Base-by-base conservation (phyloP, 1,140 invertebrate genomes). In the Tribolium castaneum region DNA sequence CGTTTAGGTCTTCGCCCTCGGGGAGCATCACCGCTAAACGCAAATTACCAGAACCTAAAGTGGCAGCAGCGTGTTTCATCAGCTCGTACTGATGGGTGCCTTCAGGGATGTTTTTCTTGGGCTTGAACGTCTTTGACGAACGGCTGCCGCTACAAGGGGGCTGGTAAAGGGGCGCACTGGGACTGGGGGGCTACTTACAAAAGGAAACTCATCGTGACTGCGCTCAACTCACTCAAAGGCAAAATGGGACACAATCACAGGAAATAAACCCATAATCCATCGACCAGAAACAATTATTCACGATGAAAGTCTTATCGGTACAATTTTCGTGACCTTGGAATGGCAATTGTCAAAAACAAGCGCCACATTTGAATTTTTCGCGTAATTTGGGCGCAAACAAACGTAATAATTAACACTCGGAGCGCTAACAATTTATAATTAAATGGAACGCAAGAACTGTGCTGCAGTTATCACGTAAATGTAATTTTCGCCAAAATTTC, bases 41-140 rank as follows among this genome's bases (percentile, higher is more conserved):
- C 54, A 99, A 89, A 89, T 99, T 99, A 9, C 98, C 98, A 49
- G 98, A 99, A 13, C 98, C 98, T 50, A 99, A 88, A 0, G 98
- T 99, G 12, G 97, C 97, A 14, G 98, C 97, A 19, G 98, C 98
- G 92, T 99, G 98, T 90, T 99, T 98, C 97, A 99, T 99, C 85
- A 99, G 89, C 87, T 99, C 97, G 95, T 99, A 98, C 86, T 99
- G 98, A 90, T 99, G 97, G 6, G 97, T 99, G 52, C 97, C 98
- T 89, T 99, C 98, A 3, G 97, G 97, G 85, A 99, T 99, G 88
- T 99, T 99, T 87, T 99, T 99, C 89, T 99, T 99, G 78, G 98
- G 98, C 87, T 99, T 99, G 86, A 99, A 99, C 52, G 98, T 98
- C 90, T 97, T 98, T 62, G 96, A 97, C 76, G 96, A 97, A 84